A percentile compares a stretch with the other conserved stretches of the same genome.
Conservation (phyloP, 2,113 vertebrate species). For the Alethe diademata region DNA sequence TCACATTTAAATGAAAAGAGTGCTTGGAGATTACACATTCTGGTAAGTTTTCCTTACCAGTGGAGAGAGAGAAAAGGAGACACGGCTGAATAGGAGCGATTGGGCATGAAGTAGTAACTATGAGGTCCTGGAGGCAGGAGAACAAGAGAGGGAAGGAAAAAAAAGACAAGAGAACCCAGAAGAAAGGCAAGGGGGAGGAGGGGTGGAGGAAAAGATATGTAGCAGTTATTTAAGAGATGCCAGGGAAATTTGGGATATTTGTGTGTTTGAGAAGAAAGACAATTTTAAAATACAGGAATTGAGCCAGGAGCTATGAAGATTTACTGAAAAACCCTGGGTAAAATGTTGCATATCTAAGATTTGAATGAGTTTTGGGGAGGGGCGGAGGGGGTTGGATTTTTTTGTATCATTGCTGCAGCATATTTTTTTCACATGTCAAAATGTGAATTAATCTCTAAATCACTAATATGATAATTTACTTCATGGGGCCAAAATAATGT, state of each 20-base stretch:
- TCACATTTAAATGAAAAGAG: slow-evolving; percentile 43
- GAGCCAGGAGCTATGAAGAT: not conserved
- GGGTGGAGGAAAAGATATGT: not conserved
- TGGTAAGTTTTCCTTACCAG: slow-evolving; percentile 51
- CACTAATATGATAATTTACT: not conserved
- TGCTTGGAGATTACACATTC: slow-evolving; percentile 22
- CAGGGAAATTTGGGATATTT: not conserved
- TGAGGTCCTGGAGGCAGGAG: slow-evolving; percentile 28
- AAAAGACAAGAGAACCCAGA: slow-evolving; percentile 11
- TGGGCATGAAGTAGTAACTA: slow-evolving; percentile 44
- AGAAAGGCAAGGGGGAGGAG: slow-evolving; percentile 23
- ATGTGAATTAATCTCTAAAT: not conserved
- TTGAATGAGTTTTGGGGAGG: not conserved
- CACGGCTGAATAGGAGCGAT: slow-evolving; percentile 9
- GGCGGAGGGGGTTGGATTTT: not conserved
- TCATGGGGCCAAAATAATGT: not conserved
- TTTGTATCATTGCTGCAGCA: not conserved
- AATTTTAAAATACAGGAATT: not conserved
- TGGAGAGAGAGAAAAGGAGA: not conserved
- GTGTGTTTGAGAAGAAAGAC: not conserved
- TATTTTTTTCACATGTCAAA: not conserved
- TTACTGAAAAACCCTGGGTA: not conserved
- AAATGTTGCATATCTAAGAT: not conserved
- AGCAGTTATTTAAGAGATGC: slow-evolving; percentile 8
- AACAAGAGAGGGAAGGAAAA: slow-evolving; percentile 18